Evolutionary conservation across 2,113 vertebrate genomes (phyloP).

Genomic region (Proterorhinus semilunaris): DNA sequence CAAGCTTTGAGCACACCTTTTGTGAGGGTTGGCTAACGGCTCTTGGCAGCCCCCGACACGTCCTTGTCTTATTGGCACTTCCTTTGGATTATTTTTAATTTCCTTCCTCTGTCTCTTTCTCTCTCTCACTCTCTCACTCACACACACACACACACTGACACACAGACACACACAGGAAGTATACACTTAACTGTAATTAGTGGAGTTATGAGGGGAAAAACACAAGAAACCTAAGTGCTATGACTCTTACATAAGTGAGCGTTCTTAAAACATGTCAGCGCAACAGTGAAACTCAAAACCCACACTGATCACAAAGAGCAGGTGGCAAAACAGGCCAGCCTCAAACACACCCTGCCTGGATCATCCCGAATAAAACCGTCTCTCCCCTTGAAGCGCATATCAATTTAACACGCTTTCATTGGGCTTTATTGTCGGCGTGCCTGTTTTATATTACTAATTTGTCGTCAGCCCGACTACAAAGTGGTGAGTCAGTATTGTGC

Average conservation of each 20-base stretch:
- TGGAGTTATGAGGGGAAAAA: conserved; percentile 19
- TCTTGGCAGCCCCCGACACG: conserved; percentile 47
- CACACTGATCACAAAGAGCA: conserved; percentile 35
- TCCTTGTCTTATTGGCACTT: conserved; percentile 58
- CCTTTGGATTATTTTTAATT: conserved; percentile 52
- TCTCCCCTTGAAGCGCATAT: conserved; percentile 3
- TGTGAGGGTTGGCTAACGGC: conserved; percentile 40
- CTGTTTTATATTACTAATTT: conserved; percentile 7
- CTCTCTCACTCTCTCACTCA: no score
- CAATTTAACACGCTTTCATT: neutral
- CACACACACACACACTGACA: no score
- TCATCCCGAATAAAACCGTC: conserved; percentile 3
- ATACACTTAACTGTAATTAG: conserved; percentile 49
- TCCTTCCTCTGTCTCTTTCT: conserved; percentile 27
- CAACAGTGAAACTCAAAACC: conserved; percentile 34
- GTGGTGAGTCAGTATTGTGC: conserved; percentile 15
- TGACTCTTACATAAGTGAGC: conserved; percentile 14
- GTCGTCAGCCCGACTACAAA: conserved; percentile 11
- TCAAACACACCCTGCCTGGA: conserved; percentile 5
- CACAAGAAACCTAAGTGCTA: conserved; percentile 7
- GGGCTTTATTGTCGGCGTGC: conserved; percentile 15
- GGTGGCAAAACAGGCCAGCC: conserved; percentile 30
- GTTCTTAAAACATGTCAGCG: conserved; percentile 24
- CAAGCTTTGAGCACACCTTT: conserved; percentile 40
- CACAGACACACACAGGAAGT: conserved; percentile 11